These are phyloP conservation scores for Corythornis madagascariensis DNA, from an alignment of 2,113 vertebrate genomes.

Conservation along the genomic window DNA sequence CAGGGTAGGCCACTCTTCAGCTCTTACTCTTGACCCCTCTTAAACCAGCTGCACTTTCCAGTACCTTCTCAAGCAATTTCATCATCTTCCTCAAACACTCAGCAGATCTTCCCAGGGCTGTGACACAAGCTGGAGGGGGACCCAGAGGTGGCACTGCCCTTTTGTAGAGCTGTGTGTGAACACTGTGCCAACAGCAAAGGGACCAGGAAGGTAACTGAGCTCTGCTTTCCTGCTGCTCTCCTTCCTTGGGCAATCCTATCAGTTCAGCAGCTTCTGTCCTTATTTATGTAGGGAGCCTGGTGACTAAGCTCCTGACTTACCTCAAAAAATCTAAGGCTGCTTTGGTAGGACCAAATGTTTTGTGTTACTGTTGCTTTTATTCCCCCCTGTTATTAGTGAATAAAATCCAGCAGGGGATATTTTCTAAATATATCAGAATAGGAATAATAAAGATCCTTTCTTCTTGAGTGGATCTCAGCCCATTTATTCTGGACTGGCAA, in stretches of 20 bases:
- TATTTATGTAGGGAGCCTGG: not conserved
- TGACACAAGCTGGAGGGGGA: not conserved
- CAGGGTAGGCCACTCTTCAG: not conserved
- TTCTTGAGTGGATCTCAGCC: not conserved
- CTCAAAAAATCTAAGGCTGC: not conserved
- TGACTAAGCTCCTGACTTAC: not conserved
- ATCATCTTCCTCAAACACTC: not conserved
- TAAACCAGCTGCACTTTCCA: not conserved
- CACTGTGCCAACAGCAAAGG: not conserved
- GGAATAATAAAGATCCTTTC: not conserved
- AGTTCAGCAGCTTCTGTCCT: not conserved
- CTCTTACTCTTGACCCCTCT: not conserved
- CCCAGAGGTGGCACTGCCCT: not conserved
- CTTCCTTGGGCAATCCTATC: not conserved
- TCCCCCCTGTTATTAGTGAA: not conserved
- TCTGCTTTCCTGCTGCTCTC: not conserved
- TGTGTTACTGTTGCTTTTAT: not conserved
- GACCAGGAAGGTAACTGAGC: not conserved
- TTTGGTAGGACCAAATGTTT: not conserved
- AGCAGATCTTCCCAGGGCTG: not conserved
- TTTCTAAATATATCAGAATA: not conserved
- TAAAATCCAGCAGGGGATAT: not conserved
- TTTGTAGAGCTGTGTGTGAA: not conserved
- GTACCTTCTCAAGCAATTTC: not conserved
- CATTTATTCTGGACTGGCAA: not conserved